These are phyloP conservation scores for Macrotrachela quadricornifera DNA, from an alignment of 1,140 invertebrate species.

Conservation along the genomic window DNA sequence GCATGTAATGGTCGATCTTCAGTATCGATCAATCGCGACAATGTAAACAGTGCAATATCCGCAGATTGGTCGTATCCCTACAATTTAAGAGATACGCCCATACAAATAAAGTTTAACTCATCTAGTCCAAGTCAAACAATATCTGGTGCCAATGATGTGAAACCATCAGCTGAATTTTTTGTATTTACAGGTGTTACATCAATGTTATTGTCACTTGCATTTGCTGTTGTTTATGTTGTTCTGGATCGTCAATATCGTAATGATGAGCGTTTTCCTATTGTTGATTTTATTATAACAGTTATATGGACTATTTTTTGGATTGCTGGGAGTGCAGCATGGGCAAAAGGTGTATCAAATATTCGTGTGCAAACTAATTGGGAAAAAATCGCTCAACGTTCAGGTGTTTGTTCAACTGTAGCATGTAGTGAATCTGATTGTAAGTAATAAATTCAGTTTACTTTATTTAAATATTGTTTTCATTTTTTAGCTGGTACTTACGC, in stretches of 20 bases:
- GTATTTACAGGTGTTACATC: conserved; percentile 6
- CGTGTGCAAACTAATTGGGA: neutral
- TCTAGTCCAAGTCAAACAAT: too few species aligned
- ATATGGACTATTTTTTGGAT: conserved; percentile 7
- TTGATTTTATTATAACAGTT: neutral
- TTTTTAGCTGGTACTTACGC: neutral
- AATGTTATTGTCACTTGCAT: conserved; percentile 1
- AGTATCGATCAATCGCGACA: too few species aligned
- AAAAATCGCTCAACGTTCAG: too few species aligned
- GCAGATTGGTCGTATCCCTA: too few species aligned
- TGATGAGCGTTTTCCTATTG: neutral
- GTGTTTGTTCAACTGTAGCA: too few species aligned
- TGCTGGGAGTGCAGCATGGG: conserved; percentile 3
- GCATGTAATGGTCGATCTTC: too few species aligned
- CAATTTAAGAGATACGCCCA: too few species aligned
- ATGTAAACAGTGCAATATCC: too few species aligned
- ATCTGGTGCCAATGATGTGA: neutral
- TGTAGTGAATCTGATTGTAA: neutral
- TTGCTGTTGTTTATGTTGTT: conserved; percentile 2
- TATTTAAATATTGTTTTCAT: too few species aligned
- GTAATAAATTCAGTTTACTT: neutral
- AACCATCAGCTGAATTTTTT: conserved; percentile 3
- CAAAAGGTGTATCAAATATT: neutral
- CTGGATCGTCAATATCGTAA: conserved; percentile 4
- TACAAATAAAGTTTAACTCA: too few species aligned